Conservation (phyloP, 2,888 invertebrate genomes). For the Caenorhabditis zanzibari region DNA sequence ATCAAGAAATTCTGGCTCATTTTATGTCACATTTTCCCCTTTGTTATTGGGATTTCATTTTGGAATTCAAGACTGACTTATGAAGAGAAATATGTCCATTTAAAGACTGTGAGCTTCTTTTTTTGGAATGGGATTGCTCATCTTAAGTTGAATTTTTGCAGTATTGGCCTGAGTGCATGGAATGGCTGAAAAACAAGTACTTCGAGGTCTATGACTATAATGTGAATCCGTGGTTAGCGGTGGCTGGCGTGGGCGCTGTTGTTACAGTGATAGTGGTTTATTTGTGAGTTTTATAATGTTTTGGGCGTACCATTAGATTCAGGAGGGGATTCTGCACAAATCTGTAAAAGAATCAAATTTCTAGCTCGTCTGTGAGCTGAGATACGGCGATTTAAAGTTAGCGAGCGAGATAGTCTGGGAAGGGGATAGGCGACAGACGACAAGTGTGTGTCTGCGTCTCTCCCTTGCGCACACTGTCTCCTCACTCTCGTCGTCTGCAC, state of each 20-base stretch:
- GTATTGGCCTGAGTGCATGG: slow-evolving; percentile 34
- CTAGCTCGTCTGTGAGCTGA: background rate
- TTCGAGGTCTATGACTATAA: slow-evolving; percentile 38
- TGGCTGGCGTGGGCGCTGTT: slow-evolving; percentile 4
- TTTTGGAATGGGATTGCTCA: too few relatives aligned
- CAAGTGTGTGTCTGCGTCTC: too few relatives aligned
- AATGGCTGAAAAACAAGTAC: background rate
- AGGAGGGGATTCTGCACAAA: slow-evolving; percentile 1
- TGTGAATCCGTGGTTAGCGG: slow-evolving; percentile 17
- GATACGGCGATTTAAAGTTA: background rate
- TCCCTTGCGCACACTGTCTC: too few relatives aligned
- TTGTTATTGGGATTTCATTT: background rate
- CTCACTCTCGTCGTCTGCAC: too few relatives aligned
- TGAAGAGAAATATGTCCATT: background rate
- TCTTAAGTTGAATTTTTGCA: too few relatives aligned
- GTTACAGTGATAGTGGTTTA: background rate
- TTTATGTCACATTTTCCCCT: background rate
- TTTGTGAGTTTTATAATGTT: background rate
- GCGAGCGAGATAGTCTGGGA: background rate
- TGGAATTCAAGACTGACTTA: background rate
- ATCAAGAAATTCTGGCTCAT: too few relatives aligned
- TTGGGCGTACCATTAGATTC: too few relatives aligned
- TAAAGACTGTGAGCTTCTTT: too few relatives aligned
- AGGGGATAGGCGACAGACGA: too few relatives aligned
- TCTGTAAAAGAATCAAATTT: background rate